Evolutionary conservation across 2,888 invertebrate species (phyloP).

Genomic region (Drosophila nr. medialis): DNA sequence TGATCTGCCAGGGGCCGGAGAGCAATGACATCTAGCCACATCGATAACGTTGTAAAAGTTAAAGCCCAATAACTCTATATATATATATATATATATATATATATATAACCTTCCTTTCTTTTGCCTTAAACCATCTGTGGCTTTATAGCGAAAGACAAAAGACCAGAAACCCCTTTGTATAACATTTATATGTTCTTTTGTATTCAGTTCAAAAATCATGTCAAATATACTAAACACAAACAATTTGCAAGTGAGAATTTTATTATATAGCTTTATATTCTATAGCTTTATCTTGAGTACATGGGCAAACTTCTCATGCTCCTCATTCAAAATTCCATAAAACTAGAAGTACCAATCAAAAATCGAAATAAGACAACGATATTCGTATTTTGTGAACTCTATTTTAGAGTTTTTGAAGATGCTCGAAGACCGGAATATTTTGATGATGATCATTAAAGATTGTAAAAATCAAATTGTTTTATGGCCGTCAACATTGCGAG

Average conservation of each 20-base stretch:
- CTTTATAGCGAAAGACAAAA: background rate
- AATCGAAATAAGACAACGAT: background rate
- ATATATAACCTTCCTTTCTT: background rate
- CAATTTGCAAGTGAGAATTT: too few species aligned
- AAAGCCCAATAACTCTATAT: background rate
- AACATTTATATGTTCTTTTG: background rate
- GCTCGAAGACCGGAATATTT: background rate
- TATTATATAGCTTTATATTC: too few species aligned
- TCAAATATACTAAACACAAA: background rate
- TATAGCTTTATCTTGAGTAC: background rate
- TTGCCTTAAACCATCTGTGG: background rate
- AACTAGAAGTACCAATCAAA: background rate
- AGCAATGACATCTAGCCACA: slow-evolving; percentile 73
- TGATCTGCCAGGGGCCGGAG: slow-evolving; percentile 72
- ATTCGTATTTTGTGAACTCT: background rate
- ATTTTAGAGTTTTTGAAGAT: background rate
- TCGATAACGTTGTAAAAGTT: background rate
- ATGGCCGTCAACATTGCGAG: background rate
- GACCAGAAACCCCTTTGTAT: background rate
- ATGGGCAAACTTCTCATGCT: background rate
- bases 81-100: background rate
- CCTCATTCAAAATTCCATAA: background rate
- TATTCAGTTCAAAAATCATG: background rate
- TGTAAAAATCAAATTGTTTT: background rate
- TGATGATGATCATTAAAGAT: background rate